phyloP scores from a whole-genome alignment of 2,113 vertebrate genomes.

The Limanda limanda region DNA sequence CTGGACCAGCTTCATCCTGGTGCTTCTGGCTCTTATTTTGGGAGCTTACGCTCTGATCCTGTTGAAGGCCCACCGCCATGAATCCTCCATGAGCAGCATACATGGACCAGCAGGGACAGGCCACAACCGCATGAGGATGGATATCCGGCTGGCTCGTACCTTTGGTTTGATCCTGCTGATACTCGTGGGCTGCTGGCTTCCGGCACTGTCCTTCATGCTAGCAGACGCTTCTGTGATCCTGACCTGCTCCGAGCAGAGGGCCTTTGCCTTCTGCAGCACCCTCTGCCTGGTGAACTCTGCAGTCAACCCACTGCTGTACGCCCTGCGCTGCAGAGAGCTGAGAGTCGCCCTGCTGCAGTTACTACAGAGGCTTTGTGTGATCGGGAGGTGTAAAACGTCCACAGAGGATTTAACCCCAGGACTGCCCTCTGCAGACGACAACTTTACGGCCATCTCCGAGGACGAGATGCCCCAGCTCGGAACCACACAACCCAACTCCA shows the following conservation, averaged over 20 bases:
- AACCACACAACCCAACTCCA: constrained; percentile 6
- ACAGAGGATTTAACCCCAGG: neutral
- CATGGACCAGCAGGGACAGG: constrained; percentile 73
- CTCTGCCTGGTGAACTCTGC: constrained; percentile 92
- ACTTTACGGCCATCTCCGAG: constrained; percentile 38
- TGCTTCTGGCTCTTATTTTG: constrained; percentile 85
- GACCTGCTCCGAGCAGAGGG: constrained; percentile 75
- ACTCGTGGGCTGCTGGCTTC: constrained; percentile 89
- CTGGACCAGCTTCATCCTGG: constrained; percentile 84
- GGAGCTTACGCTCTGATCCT: constrained; percentile 87
- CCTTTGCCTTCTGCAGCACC: constrained; percentile 92
- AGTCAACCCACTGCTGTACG: constrained; percentile 92
- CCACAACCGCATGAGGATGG: constrained; percentile 86
- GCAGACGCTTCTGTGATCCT: constrained; percentile 81
- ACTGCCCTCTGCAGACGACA: constrained; percentile 30
- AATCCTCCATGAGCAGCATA: constrained; percentile 80
- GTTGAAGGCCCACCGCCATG: constrained; percentile 88
- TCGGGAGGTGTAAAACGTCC: constrained; percentile 77
- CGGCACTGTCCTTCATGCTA: constrained; percentile 86
- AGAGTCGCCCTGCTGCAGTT: constrained; percentile 61
- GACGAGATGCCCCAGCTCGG: constrained; percentile 5
- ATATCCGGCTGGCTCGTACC: constrained; percentile 90
- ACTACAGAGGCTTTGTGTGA: constrained; percentile 31
- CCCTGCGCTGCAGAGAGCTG: constrained; percentile 88
- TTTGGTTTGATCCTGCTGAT: constrained; percentile 88